Percentiles rank a stretch among this genome's conserved stretches.
Evolutionary conservation across 1,140 invertebrate genomes (phyloP).

Genomic region (Nomia melanderi): DNA sequence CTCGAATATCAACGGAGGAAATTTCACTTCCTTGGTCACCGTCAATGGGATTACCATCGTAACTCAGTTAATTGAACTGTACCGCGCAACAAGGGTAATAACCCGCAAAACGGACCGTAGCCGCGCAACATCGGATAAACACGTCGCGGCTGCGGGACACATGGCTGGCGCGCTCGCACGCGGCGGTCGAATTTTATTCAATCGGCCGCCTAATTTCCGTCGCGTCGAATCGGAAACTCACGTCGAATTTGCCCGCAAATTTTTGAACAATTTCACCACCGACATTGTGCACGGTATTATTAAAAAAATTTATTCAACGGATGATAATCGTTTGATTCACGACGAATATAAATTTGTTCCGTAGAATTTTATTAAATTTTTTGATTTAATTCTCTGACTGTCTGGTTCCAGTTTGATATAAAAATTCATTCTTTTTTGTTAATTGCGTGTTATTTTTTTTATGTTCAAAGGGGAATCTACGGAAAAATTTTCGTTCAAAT

Average conservation of each 20-base stretch:
- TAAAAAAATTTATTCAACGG: too few species aligned
- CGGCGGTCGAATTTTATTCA: conserved; percentile 8
- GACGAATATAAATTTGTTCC: too few species aligned
- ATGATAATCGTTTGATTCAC: too few species aligned
- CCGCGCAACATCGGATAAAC: conserved; percentile 32
- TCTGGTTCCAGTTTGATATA: too few species aligned
- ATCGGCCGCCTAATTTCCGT: conserved; percentile 6
- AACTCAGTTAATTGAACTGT: conserved; percentile 73
- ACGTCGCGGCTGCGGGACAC: neutral
- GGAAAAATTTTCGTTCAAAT: too few species aligned
- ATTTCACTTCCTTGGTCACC: conserved; percentile 59
- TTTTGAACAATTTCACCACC: neutral
- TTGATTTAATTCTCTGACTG: too few species aligned
- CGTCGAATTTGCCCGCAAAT: neutral
- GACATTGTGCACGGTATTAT: neutral
- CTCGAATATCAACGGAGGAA: conserved; percentile 38
- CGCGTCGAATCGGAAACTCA: neutral
- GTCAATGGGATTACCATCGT: conserved; percentile 67
- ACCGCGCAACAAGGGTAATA: conserved; percentile 68
- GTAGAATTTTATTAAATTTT: too few species aligned
- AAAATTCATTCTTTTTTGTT: too few species aligned
- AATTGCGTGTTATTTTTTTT: too few species aligned
- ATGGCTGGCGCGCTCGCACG: neutral
- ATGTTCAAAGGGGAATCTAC: too few species aligned
- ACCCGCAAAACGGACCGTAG: conserved; percentile 43